Conservation (phyloP, 2,113 vertebrate species). For the Aegithalos caudatus region DNA sequence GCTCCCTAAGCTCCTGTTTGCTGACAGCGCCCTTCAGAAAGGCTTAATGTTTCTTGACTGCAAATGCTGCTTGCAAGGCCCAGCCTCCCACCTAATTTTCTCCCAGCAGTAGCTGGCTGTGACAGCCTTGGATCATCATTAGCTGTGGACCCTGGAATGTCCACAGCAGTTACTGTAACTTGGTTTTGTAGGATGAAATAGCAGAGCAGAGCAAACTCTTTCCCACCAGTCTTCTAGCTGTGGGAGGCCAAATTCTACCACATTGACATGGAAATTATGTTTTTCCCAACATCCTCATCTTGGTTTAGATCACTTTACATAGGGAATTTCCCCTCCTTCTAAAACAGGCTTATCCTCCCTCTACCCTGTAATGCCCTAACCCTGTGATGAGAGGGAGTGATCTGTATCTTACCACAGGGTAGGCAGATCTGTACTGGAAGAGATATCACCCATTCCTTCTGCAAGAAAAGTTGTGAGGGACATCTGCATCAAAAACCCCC, state of each 20-base stretch:
- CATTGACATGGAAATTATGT: background rate
- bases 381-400: background rate
- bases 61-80: background rate
- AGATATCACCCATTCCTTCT: background rate
- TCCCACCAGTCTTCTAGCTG: background rate
- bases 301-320: background rate
- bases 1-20: background rate
- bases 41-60: background rate
- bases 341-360: background rate
- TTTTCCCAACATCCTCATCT: background rate
- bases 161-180: background rate
- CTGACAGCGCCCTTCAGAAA: background rate
- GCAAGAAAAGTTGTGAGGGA: background rate
- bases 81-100: background rate
- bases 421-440: background rate
- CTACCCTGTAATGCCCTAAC: background rate
- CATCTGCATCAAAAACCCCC: background rate
- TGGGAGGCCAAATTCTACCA: constrained; percentile 9
- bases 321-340: constrained; percentile 6
- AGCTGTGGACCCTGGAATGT: background rate
- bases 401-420: background rate
- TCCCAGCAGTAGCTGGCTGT: background rate
- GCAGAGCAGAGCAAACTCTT: background rate
- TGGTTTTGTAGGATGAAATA: constrained; percentile 23
- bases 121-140: background rate